These are phyloP conservation scores for Chorisops tibialis DNA, from an alignment of 2,888 invertebrate genomes.

Conservation along the genomic window DNA sequence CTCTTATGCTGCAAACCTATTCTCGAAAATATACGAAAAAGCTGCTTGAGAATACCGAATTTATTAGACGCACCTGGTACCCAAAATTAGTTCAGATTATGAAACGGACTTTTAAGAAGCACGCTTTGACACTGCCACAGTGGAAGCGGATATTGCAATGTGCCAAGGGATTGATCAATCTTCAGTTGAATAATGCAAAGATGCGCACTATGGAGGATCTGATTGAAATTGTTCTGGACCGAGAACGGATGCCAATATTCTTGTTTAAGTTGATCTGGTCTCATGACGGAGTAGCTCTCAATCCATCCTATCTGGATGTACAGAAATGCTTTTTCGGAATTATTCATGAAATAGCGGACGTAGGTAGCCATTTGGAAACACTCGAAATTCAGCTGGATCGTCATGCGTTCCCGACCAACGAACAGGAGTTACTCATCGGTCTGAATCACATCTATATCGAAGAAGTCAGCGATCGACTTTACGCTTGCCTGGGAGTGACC, in stretches of 20 bases:
- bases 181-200: conserved; percentile 66
- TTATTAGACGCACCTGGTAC: conserved; percentile 52
- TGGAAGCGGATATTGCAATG: conserved; percentile 49
- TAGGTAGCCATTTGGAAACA: conserved; percentile 60
- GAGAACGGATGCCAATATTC: conserved; percentile 60
- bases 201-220: conserved; percentile 64
- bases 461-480: conserved; percentile 56
- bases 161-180: conserved; percentile 55
- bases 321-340: conserved; percentile 58
- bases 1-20: conserved; percentile 37
- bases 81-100: conserved; percentile 48
- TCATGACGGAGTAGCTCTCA: conserved; percentile 51
- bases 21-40: conserved; percentile 41
- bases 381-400: conserved; percentile 52
- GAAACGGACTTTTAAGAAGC: conserved; percentile 43
- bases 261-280: conserved; percentile 53
- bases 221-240: conserved; percentile 56
- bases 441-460: conserved; percentile 55
- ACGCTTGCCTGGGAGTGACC: conserved; percentile 54
- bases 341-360: conserved; percentile 56
- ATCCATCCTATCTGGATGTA: conserved; percentile 60
- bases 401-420: conserved; percentile 37
- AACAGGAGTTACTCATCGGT: conserved; percentile 57
- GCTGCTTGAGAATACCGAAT: conserved; percentile 48
- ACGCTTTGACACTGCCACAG: conserved; percentile 38